These are phyloP conservation scores for Himalopsyche kuldschensis DNA, from an alignment of 2,888 invertebrate genomes.

Conservation along the genomic window DNA sequence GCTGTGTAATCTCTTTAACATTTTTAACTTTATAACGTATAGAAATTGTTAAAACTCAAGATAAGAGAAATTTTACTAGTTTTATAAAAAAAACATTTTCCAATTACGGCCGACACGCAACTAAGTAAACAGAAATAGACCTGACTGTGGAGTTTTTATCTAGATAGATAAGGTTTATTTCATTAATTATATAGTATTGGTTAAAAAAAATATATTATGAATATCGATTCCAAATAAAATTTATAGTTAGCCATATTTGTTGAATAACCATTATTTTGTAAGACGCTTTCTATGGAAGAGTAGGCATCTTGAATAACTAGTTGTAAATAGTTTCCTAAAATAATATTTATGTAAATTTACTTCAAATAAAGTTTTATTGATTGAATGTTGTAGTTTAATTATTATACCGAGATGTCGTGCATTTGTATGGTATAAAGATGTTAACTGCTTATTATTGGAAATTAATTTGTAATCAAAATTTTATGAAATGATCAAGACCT, in stretches of 20 bases:
- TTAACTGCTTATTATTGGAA: too few relatives aligned
- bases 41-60: too few relatives aligned
- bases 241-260: slow-evolving; percentile 11
- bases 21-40: slow-evolving; percentile 31
- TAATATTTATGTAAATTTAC: background rate
- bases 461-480: too few relatives aligned
- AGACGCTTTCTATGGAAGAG: background rate
- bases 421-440: too few relatives aligned
- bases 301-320: background rate
- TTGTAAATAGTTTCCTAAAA: background rate
- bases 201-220: slow-evolving; percentile 36
- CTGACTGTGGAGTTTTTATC: slow-evolving; percentile 8
- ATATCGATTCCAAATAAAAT: slow-evolving; percentile 31
- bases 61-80: too few relatives aligned
- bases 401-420: too few relatives aligned
- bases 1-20: background rate
- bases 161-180: background rate
- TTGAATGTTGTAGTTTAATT: background rate
- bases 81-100: too few relatives aligned
- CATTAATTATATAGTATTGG: background rate
- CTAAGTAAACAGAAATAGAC: too few relatives aligned
- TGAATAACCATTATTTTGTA: background rate
- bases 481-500: too few relatives aligned
- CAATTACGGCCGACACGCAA: too few relatives aligned
- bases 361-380: background rate